Evolutionary conservation across 2,888 invertebrate genomes (phyloP).

Genomic region (Hydropsyche betteni): DNA sequence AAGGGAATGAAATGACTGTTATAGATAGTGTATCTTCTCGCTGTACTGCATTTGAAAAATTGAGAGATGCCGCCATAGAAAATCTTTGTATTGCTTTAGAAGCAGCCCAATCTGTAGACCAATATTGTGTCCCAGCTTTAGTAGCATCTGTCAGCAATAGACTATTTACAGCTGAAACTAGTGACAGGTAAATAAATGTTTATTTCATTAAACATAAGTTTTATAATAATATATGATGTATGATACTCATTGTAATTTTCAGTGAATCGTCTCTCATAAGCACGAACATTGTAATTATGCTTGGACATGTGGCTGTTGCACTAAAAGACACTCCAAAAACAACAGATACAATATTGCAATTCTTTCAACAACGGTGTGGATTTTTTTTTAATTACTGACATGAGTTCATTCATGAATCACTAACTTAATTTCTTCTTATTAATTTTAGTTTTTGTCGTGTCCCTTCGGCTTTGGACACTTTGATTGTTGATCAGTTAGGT

Average conservation of each 20-base stretch:
- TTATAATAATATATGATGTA: background rate
- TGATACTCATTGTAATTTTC: constrained; percentile 54
- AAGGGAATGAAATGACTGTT: constrained; percentile 72
- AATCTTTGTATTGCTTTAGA: constrained; percentile 93
- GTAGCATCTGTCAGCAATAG: constrained; percentile 96
- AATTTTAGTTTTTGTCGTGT: constrained; percentile 81
- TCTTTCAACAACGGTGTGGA: constrained; percentile 84
- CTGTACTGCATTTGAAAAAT: constrained; percentile 84
- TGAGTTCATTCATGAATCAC: background rate
- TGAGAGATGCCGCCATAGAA: constrained; percentile 94
- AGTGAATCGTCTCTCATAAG: constrained; percentile 93
- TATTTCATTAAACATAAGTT: background rate
- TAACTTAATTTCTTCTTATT: no score
- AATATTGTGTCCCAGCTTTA: constrained; percentile 93
- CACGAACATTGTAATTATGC: constrained; percentile 95
- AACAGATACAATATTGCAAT: constrained; percentile 93
- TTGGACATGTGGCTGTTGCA: constrained; percentile 96
- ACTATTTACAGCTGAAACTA: constrained; percentile 91
- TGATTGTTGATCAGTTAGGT: constrained; percentile 97
- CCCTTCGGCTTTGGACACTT: constrained; percentile 88
- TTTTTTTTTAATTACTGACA: background rate
- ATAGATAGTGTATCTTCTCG: constrained; percentile 60
- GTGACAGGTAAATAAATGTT: constrained; percentile 71
- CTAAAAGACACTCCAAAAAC: constrained; percentile 93
- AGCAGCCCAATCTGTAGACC: constrained; percentile 88